Percentiles rank a stretch among this genome's conserved stretches.
These are phyloP conservation scores for Malurus leucopterus DNA, from an alignment of 2,797 vertebrate genomes.

Conservation along the genomic window DNA sequence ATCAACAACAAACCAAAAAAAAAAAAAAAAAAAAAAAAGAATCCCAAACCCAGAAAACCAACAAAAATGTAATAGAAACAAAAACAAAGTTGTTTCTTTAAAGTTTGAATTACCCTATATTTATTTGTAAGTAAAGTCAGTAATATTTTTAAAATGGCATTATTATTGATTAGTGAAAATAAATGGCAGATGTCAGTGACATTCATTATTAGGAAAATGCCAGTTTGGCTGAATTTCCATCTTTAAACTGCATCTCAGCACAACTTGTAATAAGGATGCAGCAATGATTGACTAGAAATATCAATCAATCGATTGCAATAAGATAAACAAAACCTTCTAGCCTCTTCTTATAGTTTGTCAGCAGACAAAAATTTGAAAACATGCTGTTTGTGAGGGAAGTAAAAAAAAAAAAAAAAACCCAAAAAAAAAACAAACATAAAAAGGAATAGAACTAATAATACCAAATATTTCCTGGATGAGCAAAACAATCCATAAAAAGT, in stretches of 20 bases:
- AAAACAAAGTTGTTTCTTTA: not conserved
- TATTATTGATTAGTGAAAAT: not conserved
- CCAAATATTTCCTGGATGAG: not conserved
- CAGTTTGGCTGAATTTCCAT: not conserved
- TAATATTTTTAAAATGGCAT: not conserved
- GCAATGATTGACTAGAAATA: not conserved
- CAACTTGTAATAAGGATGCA: not conserved
- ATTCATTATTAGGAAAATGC: not conserved
- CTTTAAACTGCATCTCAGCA: not conserved
- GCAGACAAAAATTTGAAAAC: too few relatives aligned
- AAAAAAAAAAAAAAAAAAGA: too few relatives aligned
- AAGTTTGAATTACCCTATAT: not conserved
- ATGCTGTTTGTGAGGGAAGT: too few relatives aligned
- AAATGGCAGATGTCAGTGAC: not conserved
- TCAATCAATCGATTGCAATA: not conserved
- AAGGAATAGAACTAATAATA: not conserved
- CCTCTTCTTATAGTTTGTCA: too few relatives aligned
- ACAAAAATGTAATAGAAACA: not conserved
- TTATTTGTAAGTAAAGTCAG: not conserved
- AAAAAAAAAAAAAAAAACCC: too few relatives aligned
- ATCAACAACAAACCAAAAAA: fast-evolving
- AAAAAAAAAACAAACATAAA: not conserved
- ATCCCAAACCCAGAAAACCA: fast-evolving
- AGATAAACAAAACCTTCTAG: too few relatives aligned
- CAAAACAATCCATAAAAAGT: not conserved